These are phyloP conservation scores for Pecten maximus DNA, from an alignment of 2,888 invertebrate genomes.

Conservation along the genomic window DNA sequence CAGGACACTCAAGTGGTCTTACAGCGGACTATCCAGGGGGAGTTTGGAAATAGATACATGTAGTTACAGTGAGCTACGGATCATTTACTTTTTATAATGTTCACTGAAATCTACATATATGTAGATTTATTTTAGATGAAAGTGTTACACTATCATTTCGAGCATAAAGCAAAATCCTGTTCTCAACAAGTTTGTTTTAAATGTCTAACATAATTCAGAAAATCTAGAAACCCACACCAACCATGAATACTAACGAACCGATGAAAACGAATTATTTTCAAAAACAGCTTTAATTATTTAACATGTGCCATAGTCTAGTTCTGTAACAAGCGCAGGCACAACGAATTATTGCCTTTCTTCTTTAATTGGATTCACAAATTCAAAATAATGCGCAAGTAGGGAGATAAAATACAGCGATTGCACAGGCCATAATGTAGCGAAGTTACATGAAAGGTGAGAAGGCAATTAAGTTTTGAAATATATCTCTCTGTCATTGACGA, in stretches of 20 bases:
- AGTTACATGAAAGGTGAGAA: neutral
- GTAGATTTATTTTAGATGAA: no score
- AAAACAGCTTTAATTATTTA: neutral
- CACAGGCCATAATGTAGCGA: neutral
- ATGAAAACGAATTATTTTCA: neutral
- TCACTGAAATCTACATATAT: no score
- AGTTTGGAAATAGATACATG: no score
- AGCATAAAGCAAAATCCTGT: no score
- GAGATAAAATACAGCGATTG: neutral
- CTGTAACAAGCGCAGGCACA: neutral
- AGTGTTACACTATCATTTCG: no score
- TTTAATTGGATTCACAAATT: slow-evolving; percentile 19
- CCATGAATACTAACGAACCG: neutral
- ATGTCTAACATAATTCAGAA: neutral
- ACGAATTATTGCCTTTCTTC: neutral
- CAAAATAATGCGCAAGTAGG: neutral
- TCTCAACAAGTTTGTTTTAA: no score
- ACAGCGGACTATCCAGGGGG: no score
- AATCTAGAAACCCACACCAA: neutral
- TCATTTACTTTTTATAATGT: no score
- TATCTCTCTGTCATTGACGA: neutral
- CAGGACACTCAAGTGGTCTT: no score
- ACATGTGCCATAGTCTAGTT: neutral
- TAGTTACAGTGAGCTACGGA: no score
- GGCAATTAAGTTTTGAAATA: slow-evolving; percentile 20